Percentiles rank a stretch among this genome's conserved stretches.
Evolutionary conservation across 2,797 vertebrate genomes (phyloP).

Genomic region (Syngnathus rostellatus): DNA sequence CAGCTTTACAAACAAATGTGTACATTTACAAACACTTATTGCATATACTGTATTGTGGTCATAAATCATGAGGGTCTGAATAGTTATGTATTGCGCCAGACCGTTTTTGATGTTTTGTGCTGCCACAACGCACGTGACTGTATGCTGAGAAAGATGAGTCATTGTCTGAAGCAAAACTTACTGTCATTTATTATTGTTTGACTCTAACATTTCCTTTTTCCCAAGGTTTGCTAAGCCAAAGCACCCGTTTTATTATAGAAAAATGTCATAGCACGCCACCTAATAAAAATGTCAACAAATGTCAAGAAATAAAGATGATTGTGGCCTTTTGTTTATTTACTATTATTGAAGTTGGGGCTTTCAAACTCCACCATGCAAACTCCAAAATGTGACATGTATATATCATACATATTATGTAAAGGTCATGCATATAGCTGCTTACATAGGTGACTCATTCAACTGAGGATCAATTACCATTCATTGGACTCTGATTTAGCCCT

Average conservation of each 20-base stretch:
- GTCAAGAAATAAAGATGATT: background rate
- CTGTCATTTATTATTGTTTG: background rate
- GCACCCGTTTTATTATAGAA: background rate
- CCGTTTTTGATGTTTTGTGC: background rate
- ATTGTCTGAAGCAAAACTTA: background rate
- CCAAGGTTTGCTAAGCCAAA: background rate
- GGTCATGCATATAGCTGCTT: no score
- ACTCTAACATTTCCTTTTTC: background rate
- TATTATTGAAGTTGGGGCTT: no score
- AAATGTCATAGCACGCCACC: background rate
- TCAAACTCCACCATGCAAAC: no score
- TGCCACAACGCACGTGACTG: no score
- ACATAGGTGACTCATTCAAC: no score
- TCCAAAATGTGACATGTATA: no score
- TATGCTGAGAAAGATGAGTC: background rate
- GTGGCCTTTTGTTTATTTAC: no score
- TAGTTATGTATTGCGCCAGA: background rate
- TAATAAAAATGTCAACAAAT: background rate
- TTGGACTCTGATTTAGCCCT: no score
- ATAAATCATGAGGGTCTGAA: background rate
- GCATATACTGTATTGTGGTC: background rate
- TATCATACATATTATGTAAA: no score
- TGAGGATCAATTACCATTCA: no score
- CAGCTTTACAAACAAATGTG: background rate
- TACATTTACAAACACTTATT: background rate